A percentile compares a stretch with the other conserved stretches of the same genome.
phyloP scores from a whole-genome alignment of 2,113 vertebrate genomes.

The Myiopsitta monachus region DNA sequence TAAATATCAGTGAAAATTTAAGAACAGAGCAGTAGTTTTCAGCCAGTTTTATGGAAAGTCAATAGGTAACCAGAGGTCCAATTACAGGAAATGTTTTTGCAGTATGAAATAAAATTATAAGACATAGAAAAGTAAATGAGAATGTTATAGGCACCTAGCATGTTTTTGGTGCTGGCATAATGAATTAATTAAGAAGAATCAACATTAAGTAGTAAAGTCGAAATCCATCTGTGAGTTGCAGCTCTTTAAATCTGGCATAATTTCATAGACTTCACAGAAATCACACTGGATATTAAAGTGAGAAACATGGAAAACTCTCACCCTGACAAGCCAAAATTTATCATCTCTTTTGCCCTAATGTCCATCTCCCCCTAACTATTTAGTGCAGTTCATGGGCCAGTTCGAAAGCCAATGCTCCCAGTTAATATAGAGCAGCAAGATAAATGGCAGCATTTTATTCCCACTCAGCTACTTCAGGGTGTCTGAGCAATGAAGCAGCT shows the following conservation, averaged over 20 bases:
- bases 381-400: background rate
- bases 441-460: background rate
- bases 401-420: background rate
- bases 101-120: slow-evolving; percentile 28
- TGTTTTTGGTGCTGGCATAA: slow-evolving; percentile 24
- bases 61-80: slow-evolving; percentile 41
- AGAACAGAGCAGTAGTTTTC: background rate
- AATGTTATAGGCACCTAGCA: slow-evolving; percentile 16
- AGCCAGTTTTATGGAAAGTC: slow-evolving; percentile 22
- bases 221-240: slow-evolving; percentile 15
- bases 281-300: background rate
- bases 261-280: slow-evolving; percentile 8
- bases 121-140: slow-evolving; percentile 38
- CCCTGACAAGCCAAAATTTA: background rate
- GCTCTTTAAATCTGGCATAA: slow-evolving; percentile 12
- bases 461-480: background rate
- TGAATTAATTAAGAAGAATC: slow-evolving; percentile 24
- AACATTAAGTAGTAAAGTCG: background rate
- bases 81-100: slow-evolving; percentile 53
- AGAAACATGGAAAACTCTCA: background rate
- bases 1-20: slow-evolving; percentile 24
- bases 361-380: background rate
- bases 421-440: background rate
- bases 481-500: background rate
- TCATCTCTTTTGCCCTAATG: background rate